Base-by-base conservation (phyloP, 2,888 invertebrate genomes). In the Sipha maydis region DNA sequence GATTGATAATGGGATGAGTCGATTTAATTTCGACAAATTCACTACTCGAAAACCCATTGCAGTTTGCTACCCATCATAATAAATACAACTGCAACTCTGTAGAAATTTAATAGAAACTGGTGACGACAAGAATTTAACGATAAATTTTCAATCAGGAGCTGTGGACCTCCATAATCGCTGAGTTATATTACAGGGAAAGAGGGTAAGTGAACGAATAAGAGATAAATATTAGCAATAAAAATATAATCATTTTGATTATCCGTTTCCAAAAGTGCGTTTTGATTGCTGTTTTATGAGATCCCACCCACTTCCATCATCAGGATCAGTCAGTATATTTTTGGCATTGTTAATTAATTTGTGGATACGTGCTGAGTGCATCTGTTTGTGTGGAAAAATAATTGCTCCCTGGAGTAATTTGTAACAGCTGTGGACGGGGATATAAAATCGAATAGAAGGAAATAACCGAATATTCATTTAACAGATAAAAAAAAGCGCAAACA, bases 361-460 rank as follows among this genome's bases (percentile, higher is more conserved):
- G 75, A 28, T 76, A 34, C 21, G 41, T 5, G 69, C 48, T n/a
- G 83, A 67, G 84, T 76, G 61, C 48, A 71, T 85, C 78, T 85
- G 71, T 79, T 79, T 77, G 76, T 31, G 28, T 21, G 54, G 11
- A 78, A 78, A 54, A 78, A 78, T 71, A 85, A 85, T 85, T 31
- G 56, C 38, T 79, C n/a, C 79, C 69, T 3, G 28, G 71, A 71
- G 85, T 85, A 79, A 86, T 78, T 79, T 79, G 14, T n/a, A 69
- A 78, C 54, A 54, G 48, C 38, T 34, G 34, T 75, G 8, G 2
- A 41, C 21, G 11, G 79, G 34, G n/a, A 31, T 67, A 67, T 76
- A 67, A 85, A 85, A 85, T 67, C 77, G 85, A 77, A 76, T 41
- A 67, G 76, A 85, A 85, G 17, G 31, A 85, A 77, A 84, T 76